Percentiles rank a stretch among this genome's conserved stretches.
phyloP scores from a whole-genome alignment of 53 echinoderm and acorn worm genomes.

The Holothuria scabra region DNA sequence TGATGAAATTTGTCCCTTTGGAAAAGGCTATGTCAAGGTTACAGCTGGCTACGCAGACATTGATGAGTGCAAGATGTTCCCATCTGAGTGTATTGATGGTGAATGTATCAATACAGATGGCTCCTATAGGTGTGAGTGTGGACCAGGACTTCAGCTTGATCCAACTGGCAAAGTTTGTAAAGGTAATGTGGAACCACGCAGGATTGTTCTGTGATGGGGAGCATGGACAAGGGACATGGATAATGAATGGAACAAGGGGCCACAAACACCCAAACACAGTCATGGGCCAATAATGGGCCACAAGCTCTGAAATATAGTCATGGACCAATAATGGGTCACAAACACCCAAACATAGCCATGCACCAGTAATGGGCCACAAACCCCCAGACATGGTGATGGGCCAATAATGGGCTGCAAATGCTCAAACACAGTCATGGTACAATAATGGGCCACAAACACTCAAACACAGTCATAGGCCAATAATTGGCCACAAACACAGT shows the following conservation, averaged over 20 bases:
- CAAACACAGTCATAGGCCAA: neutral
- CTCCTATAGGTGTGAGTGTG: conserved; percentile 93
- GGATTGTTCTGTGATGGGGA: neutral
- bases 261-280: neutral
- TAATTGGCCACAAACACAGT: too few species aligned
- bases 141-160: conserved; percentile 60
- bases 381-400: too few species aligned
- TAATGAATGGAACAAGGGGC: neutral
- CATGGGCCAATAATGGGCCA: too few species aligned
- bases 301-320: too few species aligned
- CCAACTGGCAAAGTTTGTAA: conserved; percentile 55
- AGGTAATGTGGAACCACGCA: conserved; percentile 48
- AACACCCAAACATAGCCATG: too few species aligned
- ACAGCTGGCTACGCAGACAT: conserved; percentile 86
- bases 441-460: neutral
- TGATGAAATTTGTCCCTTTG: conserved; percentile 70
- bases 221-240: too few species aligned
- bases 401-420: too few species aligned
- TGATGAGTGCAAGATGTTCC: conserved; percentile 96
- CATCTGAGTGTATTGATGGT: conserved; percentile 83
- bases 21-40: conserved; percentile 61
- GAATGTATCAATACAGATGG: conserved; percentile 93
- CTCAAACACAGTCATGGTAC: too few species aligned
- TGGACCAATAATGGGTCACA: too few species aligned
- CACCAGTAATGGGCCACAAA: too few species aligned